phyloP scores from a whole-genome alignment of 2,888 invertebrate species.

The Norana najaformis region DNA sequence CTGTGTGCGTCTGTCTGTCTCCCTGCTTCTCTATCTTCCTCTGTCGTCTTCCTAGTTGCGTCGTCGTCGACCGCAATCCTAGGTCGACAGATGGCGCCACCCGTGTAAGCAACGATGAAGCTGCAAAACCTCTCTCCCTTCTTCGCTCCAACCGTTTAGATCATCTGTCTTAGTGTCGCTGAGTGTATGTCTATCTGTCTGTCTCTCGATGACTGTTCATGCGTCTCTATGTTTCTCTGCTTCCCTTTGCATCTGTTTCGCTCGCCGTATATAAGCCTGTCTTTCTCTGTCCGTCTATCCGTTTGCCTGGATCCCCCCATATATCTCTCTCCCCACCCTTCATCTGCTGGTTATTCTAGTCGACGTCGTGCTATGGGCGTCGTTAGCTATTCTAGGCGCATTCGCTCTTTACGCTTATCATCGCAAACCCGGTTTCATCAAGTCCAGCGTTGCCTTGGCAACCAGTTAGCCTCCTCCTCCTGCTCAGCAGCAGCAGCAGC shows the following conservation, averaged over 20 bases:
- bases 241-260: neutral
- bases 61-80: no score
- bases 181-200: neutral
- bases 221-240: neutral
- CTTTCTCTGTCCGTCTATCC: neutral
- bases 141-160: neutral
- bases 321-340: neutral
- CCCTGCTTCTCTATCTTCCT: neutral
- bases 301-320: neutral
- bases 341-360: neutral
- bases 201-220: neutral
- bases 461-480: conserved; percentile 13
- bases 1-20: neutral
- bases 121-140: neutral
- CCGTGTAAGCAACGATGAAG: no score
- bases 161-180: neutral
- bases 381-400: conserved; percentile 25
- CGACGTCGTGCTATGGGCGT: conserved; percentile 10
- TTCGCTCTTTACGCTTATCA: conserved; percentile 18
- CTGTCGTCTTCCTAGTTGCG: no score
- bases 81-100: no score
- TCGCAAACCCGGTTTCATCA: conserved; percentile 25
- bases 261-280: neutral
- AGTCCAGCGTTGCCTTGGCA: conserved; percentile 8
- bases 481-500: neutral